Percentiles rank a stretch among this genome's conserved stretches.
Conservation (phyloP, 2,113 vertebrate genomes). For the Cochlearius cochlearius region DNA sequence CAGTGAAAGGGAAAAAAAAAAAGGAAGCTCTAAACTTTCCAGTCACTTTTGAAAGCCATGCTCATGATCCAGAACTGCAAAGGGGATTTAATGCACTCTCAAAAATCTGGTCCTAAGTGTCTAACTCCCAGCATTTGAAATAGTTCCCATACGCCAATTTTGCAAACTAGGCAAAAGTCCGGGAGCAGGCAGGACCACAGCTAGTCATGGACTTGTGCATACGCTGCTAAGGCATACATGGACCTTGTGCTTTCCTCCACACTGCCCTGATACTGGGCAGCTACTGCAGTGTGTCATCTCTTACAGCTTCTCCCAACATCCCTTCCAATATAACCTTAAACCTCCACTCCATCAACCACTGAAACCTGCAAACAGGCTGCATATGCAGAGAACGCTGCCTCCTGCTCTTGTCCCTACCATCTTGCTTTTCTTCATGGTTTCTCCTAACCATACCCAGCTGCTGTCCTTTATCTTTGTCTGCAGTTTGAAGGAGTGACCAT, state of each 20-base stretch:
- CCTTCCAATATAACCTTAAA: neutral
- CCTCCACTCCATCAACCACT: neutral
- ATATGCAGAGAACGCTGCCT: neutral
- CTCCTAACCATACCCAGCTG: neutral
- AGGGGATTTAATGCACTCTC: neutral
- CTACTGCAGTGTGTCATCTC: neutral
- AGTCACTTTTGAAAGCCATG: neutral
- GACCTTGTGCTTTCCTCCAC: neutral
- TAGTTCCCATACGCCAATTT: neutral
- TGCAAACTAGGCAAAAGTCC: neutral
- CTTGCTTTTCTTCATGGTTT: neutral
- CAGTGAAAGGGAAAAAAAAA: neutral
- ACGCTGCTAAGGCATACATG: neutral
- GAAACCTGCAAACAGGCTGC: neutral
- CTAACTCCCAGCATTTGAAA: neutral
- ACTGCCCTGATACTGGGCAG: neutral
- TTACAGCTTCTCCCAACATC: neutral
- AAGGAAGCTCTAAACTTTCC: neutral
- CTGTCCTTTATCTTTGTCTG: neutral
- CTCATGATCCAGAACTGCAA: neutral
- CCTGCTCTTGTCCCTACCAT: neutral
- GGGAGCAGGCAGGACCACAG: neutral
- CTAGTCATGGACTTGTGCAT: neutral
- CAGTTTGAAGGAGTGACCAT: neutral
- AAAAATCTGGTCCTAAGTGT: neutral